phyloP scores from a whole-genome alignment of 2,797 vertebrate species.

The Aphelocoma californica region DNA sequence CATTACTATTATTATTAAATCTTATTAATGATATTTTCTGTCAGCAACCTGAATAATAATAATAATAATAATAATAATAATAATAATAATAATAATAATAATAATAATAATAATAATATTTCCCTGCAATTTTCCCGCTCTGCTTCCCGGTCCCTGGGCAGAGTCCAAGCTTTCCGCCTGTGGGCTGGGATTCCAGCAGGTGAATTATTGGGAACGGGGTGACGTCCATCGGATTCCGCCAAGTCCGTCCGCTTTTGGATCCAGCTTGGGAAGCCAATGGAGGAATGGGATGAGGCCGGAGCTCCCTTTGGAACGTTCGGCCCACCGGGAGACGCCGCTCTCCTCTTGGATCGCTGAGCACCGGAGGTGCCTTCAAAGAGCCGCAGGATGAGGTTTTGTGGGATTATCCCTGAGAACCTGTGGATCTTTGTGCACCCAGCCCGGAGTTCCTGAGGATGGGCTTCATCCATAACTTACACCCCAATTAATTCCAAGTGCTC shows the following conservation, averaged over 20 bases:
- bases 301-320: conserved; percentile 1
- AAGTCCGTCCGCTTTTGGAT: background rate
- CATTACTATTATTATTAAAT: background rate
- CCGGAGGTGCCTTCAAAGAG: background rate
- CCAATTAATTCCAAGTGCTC: background rate
- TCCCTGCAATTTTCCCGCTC: background rate
- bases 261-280: background rate
- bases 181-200: fast-evolving
- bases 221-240: background rate
- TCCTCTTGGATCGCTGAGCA: background rate
- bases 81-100: background rate
- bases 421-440: background rate
- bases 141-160: background rate
- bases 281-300: background rate
- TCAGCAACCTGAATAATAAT: too few species aligned
- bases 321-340: conserved; percentile 16
- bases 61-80: background rate
- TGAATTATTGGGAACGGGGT: background rate
- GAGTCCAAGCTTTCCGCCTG: background rate
- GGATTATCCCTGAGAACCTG: conserved; percentile 59
- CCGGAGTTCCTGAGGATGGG: fast-evolving
- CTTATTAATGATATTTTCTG: background rate
- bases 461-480: background rate
- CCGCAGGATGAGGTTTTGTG: background rate
- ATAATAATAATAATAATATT: background rate